phyloP scores from a whole-genome alignment of 2,113 vertebrate genomes.

The Xenotilapia leptura region DNA sequence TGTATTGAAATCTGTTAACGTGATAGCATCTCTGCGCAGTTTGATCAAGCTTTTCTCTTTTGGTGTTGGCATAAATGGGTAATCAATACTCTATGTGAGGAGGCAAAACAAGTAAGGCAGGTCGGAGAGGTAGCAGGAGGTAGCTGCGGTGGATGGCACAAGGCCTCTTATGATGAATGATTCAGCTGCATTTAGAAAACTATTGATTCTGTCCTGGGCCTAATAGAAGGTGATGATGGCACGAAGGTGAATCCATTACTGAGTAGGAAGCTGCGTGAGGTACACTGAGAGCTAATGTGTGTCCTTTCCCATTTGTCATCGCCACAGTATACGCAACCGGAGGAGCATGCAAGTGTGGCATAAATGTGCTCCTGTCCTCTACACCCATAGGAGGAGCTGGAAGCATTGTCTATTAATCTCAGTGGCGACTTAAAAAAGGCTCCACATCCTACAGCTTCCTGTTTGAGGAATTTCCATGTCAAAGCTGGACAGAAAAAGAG shows the following conservation, averaged over 20 bases:
- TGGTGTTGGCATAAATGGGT: slow-evolving; percentile 26
- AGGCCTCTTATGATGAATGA: slow-evolving; percentile 61
- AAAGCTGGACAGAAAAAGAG: neutral
- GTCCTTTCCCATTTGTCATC: slow-evolving; percentile 72
- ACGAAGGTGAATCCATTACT: slow-evolving; percentile 71
- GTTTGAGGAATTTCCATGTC: neutral
- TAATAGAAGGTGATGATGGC: slow-evolving; percentile 73
- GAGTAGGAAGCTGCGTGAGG: slow-evolving; percentile 49
- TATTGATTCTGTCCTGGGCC: slow-evolving; percentile 68
- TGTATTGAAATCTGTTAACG: slow-evolving; percentile 12
- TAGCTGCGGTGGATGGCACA: slow-evolving; percentile 13
- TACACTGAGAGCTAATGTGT: slow-evolving; percentile 59
- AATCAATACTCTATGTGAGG: slow-evolving; percentile 25
- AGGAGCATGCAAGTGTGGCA: slow-evolving; percentile 22
- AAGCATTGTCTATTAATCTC: slow-evolving; percentile 47
- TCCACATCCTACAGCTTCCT: neutral
- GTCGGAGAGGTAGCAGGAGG: slow-evolving; percentile 21
- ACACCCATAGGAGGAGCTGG: slow-evolving; percentile 1
- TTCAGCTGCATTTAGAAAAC: slow-evolving; percentile 69
- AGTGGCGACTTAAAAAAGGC: neutral
- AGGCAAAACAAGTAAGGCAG: slow-evolving; percentile 13
- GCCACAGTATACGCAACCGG: slow-evolving; percentile 6
- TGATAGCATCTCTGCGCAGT: neutral
- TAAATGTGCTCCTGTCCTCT: slow-evolving; percentile 7
- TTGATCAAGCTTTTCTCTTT: slow-evolving; percentile 25